phyloP scores from a whole-genome alignment of 2,113 vertebrate species.

The Hypanus sabinus region DNA sequence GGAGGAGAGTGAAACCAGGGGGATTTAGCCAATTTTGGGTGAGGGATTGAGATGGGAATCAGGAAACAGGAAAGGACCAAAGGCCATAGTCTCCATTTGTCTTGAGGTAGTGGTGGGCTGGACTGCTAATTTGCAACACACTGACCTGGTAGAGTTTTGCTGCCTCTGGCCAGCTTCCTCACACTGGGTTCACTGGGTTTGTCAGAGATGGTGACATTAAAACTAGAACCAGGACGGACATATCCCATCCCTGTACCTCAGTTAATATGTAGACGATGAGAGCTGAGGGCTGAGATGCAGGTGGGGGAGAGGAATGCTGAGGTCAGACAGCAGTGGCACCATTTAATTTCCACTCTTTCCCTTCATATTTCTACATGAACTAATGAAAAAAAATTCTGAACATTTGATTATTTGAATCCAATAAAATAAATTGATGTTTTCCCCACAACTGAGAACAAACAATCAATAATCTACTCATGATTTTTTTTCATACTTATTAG shows the following conservation, averaged over 20 bases:
- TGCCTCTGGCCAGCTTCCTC: not conserved
- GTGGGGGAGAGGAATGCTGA: not conserved
- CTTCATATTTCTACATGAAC: not conserved
- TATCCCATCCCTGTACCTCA: not conserved
- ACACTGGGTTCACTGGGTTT: too few species aligned
- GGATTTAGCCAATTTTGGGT: too few species aligned
- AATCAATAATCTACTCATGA: not conserved
- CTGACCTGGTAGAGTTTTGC: not conserved
- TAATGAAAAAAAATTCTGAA: not conserved
- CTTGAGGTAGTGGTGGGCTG: not conserved
- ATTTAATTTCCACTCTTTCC: not conserved
- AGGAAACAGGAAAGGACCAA: not conserved
- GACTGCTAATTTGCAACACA: not conserved
- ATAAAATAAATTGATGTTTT: not conserved
- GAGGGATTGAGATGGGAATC: too few species aligned
- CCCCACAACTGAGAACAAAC: not conserved
- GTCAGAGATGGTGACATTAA: not conserved
- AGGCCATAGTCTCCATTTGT: not conserved
- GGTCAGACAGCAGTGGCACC: not conserved
- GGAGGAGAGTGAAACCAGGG: too few species aligned
- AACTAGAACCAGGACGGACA: not conserved
- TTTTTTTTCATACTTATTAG: not conserved
- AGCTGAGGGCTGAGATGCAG: not conserved
- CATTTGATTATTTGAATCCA: not conserved
- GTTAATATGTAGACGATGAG: not conserved